phyloP scores from a whole-genome alignment of 1,140 invertebrate species.

The Orchestia grillus region DNA sequence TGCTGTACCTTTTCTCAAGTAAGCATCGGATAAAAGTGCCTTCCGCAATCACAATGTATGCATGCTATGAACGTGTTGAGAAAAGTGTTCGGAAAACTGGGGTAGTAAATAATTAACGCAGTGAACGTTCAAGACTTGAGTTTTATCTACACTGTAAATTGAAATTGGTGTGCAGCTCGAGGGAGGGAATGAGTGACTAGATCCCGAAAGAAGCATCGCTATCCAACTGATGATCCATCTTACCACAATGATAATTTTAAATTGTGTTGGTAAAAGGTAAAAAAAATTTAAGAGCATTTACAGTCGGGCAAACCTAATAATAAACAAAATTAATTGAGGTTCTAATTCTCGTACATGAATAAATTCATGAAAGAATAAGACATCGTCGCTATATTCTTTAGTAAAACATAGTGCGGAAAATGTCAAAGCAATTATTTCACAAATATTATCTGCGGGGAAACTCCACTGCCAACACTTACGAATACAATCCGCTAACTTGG shows the following conservation, averaged over 20 bases:
- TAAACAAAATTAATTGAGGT: not conserved
- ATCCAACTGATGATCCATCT: not conserved
- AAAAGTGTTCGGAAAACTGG: not conserved
- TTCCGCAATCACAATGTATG: not conserved
- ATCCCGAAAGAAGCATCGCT: not conserved
- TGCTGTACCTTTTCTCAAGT: not conserved
- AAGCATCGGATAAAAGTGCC: not conserved
- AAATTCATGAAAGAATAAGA: not conserved
- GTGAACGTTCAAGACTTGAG: not conserved
- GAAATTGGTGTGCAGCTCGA: not conserved
- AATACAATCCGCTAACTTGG: not conserved
- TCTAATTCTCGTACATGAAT: not conserved
- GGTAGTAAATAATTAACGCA: not conserved
- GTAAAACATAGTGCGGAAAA: not conserved
- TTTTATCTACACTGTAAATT: not conserved
- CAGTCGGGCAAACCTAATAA: not conserved
- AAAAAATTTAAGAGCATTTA: not conserved
- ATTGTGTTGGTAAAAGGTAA: not conserved
- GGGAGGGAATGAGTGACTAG: not conserved
- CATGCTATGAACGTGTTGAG: not conserved
- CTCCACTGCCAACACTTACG: not conserved
- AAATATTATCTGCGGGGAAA: not conserved
- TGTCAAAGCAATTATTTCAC: not conserved
- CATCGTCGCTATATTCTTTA: not conserved
- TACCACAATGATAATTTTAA: not conserved